Conservation (phyloP, 2,888 invertebrate species). For the Drosophila percnosoma region DNA sequence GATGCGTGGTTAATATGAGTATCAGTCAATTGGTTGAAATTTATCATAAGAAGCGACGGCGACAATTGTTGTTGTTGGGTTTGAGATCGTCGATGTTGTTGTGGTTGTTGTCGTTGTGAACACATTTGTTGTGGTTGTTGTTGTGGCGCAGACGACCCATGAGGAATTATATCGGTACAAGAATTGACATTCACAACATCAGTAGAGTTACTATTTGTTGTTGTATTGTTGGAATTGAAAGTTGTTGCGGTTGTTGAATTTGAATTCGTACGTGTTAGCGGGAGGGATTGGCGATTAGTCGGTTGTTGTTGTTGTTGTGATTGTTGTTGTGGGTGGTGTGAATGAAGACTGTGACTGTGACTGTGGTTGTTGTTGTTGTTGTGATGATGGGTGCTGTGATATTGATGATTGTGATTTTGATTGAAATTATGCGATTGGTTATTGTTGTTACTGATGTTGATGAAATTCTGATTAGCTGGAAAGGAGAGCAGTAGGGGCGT, state of each 20-base stretch:
- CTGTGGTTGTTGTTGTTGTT: conserved; percentile 51
- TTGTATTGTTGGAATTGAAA: conserved; percentile 83
- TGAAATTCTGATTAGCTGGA: conserved; percentile 32
- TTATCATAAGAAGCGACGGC: conserved; percentile 60
- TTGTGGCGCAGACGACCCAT: conserved; percentile 68
- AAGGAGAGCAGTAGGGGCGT: conserved; percentile 55
- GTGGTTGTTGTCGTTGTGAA: conserved; percentile 57
- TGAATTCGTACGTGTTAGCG: conserved; percentile 83
- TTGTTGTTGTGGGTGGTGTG: conserved; percentile 44
- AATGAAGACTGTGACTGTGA: conserved; percentile 15
- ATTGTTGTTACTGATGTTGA: conserved; percentile 33
- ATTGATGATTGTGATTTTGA: conserved; percentile 43
- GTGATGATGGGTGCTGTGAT: conserved; percentile 50
- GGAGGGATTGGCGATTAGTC: conserved; percentile 83
- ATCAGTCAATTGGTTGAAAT: conserved; percentile 67
- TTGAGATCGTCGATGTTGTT: conserved; percentile 55
- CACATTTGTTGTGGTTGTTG: conserved; percentile 58
- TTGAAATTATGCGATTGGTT: conserved; percentile 27
- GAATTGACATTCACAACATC: conserved; percentile 85
- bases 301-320: conserved; percentile 74
- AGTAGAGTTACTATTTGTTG: conserved; percentile 84
- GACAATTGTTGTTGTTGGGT: conserved; percentile 50
- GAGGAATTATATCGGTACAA: conserved; percentile 85
- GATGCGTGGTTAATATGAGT: conserved; percentile 72
- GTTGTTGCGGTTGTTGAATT: conserved; percentile 85